Conservation (phyloP, 2,113 vertebrate genomes). For the Crypturellus undulatus region DNA sequence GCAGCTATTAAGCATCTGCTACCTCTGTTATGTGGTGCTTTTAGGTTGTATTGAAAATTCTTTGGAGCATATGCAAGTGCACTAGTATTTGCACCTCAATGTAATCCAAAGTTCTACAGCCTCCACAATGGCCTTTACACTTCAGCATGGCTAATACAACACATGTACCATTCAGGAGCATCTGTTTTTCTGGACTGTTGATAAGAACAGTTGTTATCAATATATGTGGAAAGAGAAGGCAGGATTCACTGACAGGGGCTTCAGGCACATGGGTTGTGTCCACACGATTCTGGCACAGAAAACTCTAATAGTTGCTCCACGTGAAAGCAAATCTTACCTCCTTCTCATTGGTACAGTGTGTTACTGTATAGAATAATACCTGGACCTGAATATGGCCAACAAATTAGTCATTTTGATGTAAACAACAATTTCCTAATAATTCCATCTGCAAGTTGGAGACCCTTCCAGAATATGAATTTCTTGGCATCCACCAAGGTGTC, state of each 20-base stretch:
- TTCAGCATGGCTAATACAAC: not conserved
- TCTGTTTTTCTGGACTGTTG: not conserved
- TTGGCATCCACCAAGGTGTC: not conserved
- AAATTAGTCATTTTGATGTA: not conserved
- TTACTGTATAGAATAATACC: not conserved
- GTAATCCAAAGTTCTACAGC: not conserved
- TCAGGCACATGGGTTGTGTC: not conserved
- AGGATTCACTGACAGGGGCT: not conserved
- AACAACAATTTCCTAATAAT: not conserved
- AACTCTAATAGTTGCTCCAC: not conserved
- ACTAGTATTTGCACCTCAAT: not conserved
- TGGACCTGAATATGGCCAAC: not conserved
- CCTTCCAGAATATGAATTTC: not conserved
- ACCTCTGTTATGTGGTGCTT: conserved; percentile 7
- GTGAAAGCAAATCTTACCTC: not conserved
- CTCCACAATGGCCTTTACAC: not conserved
- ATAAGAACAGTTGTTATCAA: not conserved
- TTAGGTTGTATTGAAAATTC: conserved; percentile 28
- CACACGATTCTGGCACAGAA: not conserved
- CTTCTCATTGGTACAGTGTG: rapidly evolving
- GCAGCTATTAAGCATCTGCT: conserved; percentile 73
- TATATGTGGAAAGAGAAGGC: not conserved
- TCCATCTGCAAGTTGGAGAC: not conserved
- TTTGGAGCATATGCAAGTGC: not conserved
- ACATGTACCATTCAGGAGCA: not conserved